A percentile compares a stretch with the other conserved stretches of the same genome.
These are phyloP conservation scores for Ceratothoa steindachneri DNA, from an alignment of 2,888 invertebrate species.

Conservation along the genomic window DNA sequence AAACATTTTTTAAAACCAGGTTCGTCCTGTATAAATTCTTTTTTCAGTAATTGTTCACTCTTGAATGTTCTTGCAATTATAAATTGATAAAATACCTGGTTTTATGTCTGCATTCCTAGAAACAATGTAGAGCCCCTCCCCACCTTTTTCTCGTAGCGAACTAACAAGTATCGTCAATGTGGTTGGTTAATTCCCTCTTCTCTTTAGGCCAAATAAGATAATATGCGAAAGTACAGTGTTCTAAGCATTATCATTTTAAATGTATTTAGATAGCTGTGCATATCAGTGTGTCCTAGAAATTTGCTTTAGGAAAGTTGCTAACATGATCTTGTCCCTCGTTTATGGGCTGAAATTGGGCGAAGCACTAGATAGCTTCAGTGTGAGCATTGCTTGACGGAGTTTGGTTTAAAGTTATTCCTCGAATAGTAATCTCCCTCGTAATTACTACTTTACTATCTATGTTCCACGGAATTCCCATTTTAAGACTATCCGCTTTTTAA, in stretches of 20 bases:
- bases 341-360: not conserved
- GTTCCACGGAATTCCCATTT: not conserved
- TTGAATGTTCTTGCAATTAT: too few relatives aligned
- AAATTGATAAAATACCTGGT: too few relatives aligned
- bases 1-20: too few relatives aligned
- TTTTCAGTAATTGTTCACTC: too few relatives aligned
- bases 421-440: not conserved
- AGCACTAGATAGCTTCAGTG: not conserved
- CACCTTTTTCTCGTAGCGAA: not conserved
- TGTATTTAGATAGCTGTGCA: constrained; percentile 45
- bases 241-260: constrained; percentile 48
- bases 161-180: not conserved
- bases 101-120: constrained; percentile 42
- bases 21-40: too few relatives aligned
- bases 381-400: not conserved
- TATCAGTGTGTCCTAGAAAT: constrained; percentile 3
- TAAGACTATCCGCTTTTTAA: too few relatives aligned
- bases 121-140: constrained; percentile 22
- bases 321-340: not conserved
- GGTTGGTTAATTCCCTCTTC: not conserved
- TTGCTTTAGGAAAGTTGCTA: not conserved
- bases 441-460: not conserved
- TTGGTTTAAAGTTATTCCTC: not conserved
- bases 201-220: constrained; percentile 3
- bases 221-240: constrained; percentile 40